Evolutionary conservation across 2,888 invertebrate genomes (phyloP).

Genomic region (Tuberolachnus salignus): DNA sequence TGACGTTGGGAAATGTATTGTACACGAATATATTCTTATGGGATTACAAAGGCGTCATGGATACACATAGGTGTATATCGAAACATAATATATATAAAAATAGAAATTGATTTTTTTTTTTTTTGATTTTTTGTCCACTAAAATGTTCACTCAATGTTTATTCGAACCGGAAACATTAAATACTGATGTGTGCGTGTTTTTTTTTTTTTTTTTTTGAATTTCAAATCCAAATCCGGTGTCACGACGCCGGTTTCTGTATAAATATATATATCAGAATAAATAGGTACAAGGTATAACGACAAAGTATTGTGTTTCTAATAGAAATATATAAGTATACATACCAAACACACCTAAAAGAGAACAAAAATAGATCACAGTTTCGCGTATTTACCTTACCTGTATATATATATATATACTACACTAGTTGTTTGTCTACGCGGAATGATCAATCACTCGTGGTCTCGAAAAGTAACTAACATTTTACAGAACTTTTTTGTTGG

Average conservation of each 20-base stretch:
- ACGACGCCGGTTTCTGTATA: not conserved
- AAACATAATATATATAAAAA: constrained; percentile 13
- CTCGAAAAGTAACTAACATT: too few species aligned
- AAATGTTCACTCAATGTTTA: constrained; percentile 13
- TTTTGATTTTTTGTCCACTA: not conserved
- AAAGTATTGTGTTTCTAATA: constrained; percentile 25
- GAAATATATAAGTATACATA: not conserved
- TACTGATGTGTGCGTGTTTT: not conserved
- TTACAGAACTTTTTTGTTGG: too few species aligned
- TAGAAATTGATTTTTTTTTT: not conserved
- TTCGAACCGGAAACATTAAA: constrained; percentile 39
- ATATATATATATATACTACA: too few species aligned
- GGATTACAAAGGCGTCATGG: constrained; percentile 14
- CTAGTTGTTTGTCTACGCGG: too few species aligned
- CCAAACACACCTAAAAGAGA: not conserved
- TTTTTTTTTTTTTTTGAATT: not conserved
- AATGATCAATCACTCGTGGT: too few species aligned
- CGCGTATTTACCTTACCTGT: too few species aligned
- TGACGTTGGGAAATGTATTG: too few species aligned
- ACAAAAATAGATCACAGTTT: constrained; percentile 2
- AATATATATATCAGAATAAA: too few species aligned
- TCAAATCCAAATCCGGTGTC: constrained; percentile 31
- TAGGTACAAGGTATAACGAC: not conserved
- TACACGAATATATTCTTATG: not conserved
- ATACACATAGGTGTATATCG: too few species aligned